Conservation (phyloP, 2,113 vertebrate genomes). For the Pycnonotus jocosus region DNA sequence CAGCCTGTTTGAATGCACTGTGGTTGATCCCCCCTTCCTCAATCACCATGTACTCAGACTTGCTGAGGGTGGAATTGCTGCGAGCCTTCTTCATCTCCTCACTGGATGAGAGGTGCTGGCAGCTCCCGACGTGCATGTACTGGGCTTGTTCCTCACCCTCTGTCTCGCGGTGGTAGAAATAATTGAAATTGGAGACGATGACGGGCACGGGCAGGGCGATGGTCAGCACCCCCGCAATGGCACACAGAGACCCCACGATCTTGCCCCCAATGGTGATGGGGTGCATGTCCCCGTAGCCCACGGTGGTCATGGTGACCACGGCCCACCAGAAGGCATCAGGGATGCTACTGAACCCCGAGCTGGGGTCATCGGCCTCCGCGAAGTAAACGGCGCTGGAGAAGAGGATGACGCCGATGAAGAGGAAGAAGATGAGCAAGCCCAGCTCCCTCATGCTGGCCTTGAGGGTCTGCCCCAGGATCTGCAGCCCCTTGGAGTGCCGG, state of each 20-base stretch:
- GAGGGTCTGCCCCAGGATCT: slow-evolving; percentile 94
- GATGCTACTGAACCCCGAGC: slow-evolving; percentile 92
- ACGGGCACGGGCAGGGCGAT: slow-evolving; percentile 95
- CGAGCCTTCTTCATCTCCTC: slow-evolving; percentile 89
- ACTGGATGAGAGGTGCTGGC: slow-evolving; percentile 85
- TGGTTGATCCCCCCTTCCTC: slow-evolving; percentile 88
- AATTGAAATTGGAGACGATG: slow-evolving; percentile 99
- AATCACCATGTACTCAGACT: slow-evolving; percentile 96
- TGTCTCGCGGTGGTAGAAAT: slow-evolving; percentile 96
- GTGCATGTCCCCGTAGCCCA: slow-evolving; percentile 97
- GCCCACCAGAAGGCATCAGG: slow-evolving; percentile 99
- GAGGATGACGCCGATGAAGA: slow-evolving; percentile 95
- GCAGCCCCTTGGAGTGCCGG: slow-evolving; percentile 94
- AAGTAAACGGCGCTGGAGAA: slow-evolving; percentile 98
- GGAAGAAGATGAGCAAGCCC: slow-evolving; percentile 93
- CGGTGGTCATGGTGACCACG: slow-evolving; percentile 98
- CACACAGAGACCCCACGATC: slow-evolving; percentile 94
- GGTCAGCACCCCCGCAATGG: slow-evolving; percentile 94
- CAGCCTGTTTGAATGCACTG: slow-evolving; percentile 87
- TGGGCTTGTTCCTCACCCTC: slow-evolving; percentile 97
- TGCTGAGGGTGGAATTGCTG: slow-evolving; percentile 92
- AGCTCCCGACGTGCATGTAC: slow-evolving; percentile 92
- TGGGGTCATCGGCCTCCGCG: slow-evolving; percentile 92
- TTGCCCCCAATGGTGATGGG: slow-evolving; percentile 97
- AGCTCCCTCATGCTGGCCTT: slow-evolving; percentile 95